Evolutionary conservation across 2,888 invertebrate genomes (phyloP).

Genomic region (Carabus problematicus): DNA sequence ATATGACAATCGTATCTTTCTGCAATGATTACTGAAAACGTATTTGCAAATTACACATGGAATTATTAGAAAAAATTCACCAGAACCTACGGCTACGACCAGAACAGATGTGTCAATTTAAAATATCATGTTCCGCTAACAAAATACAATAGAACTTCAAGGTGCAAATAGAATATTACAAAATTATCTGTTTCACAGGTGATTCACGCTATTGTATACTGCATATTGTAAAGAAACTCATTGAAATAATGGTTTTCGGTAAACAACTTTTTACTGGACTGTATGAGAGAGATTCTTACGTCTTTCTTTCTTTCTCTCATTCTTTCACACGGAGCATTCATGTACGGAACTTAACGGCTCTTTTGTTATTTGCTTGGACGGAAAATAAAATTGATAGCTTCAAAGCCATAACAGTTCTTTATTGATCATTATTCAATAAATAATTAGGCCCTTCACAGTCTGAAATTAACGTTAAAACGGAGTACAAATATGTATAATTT

Average conservation of each 20-base stretch:
- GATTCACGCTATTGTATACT: no score
- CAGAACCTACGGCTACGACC: no score
- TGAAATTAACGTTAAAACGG: slow-evolving; percentile 2
- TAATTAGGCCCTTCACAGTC: slow-evolving; percentile 3
- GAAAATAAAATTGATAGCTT: slow-evolving; percentile 18
- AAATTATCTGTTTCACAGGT: no score
- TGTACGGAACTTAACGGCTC: slow-evolving; percentile 14
- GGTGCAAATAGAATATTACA: no score
- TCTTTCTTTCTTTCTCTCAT: no score
- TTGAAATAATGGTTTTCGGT: slow-evolving; percentile 18
- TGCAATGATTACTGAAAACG: no score
- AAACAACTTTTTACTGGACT: slow-evolving; percentile 17
- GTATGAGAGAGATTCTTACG: slow-evolving; percentile 8
- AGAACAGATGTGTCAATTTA: no score
- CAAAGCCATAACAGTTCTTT: slow-evolving; percentile 7
- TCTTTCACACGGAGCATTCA: slow-evolving; percentile 3
- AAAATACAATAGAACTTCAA: no score
- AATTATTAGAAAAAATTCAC: no score
- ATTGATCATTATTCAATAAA: slow-evolving; percentile 15
- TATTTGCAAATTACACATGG: no score
- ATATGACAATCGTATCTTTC: neutral
- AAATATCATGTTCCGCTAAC: no score
- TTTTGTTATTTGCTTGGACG: slow-evolving; percentile 17
- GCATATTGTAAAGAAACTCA: neutral
- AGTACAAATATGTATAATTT: slow-evolving; percentile 4